Base-by-base conservation (phyloP, 2,797 vertebrate species). In the Clarias platycephalus region DNA sequence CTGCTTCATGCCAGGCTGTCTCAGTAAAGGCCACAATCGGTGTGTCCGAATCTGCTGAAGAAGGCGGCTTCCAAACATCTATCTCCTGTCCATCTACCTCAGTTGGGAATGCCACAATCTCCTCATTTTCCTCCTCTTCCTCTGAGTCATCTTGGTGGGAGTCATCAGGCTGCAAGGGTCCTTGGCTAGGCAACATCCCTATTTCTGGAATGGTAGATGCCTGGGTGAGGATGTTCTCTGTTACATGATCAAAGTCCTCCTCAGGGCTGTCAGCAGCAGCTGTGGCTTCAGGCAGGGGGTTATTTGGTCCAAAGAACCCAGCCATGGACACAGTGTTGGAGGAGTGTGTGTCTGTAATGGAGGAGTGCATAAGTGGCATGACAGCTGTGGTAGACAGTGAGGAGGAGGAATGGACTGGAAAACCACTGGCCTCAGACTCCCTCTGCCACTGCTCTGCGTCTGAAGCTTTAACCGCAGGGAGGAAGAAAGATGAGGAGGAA, bases 1-100 rank as follows among this genome's bases (percentile, higher is more conserved):
- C 88, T 44, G 86, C 87, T 88, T 87, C 89, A 57, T 92, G 89
- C 94, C 93, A 93, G 0, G 90, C 81, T 28, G 92, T 84, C 2
- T 87, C 66, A 0, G 94, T 93, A 87, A 93, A 90, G 80, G 90
- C 79, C 0, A 87, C 64, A 5, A 90, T 90, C 0, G 91, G 88
- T 49, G 89, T 77, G 64, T 85, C 85, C 1, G 77, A 88, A 26
- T 89, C 83, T 0, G 91, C 84, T 1, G 91, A 87, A 24, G 87
- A 86, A 0, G 91, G 85, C 5, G 91, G 88, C 20, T 89, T 64
- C 85, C 83, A 86, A 1, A 86, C 75, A 12, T 86, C 83, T 9
- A 87, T 82, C 62, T 90, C 86, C 31, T 79, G 76, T 67, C 91
- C 87, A 1, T 81, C 81, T 20, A 57, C 49, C 57, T 90, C 89